Evolutionary conservation across 2,888 invertebrate species (phyloP).

Genomic region (Eristalinus sepulchralis): DNA sequence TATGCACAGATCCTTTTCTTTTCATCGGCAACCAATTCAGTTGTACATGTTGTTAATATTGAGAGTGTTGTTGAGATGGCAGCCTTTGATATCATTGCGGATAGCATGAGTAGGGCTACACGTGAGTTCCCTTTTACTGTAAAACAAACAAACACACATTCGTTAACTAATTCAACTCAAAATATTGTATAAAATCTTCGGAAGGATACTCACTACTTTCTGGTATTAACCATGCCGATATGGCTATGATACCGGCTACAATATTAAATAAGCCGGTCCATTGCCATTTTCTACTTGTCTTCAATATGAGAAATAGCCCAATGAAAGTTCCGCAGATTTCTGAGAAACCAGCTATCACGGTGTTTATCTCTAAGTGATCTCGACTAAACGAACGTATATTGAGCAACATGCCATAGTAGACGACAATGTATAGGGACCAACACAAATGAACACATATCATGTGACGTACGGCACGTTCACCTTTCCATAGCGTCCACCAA

Average conservation of each 20-base stretch:
- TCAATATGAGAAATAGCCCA: constrained; percentile 79
- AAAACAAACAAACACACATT: constrained; percentile 18
- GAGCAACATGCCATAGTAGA: constrained; percentile 81
- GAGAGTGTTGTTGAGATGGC: constrained; percentile 80
- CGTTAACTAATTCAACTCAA: not conserved
- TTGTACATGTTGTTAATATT: constrained; percentile 80
- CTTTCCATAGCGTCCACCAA: constrained; percentile 81
- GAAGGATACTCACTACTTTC: constrained; percentile 73
- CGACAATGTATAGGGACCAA: constrained; percentile 81
- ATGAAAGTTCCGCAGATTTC: constrained; percentile 80
- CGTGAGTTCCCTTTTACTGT: constrained; percentile 76
- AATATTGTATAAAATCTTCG: not conserved
- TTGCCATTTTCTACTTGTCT: constrained; percentile 79
- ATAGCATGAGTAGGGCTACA: constrained; percentile 79
- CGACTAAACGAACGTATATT: constrained; percentile 81
- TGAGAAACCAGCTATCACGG: constrained; percentile 80
- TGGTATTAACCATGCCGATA: constrained; percentile 80
- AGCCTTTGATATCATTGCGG: constrained; percentile 81
- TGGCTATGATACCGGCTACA: constrained; percentile 78
- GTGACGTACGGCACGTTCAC: constrained; percentile 78
- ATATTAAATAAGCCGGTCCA: constrained; percentile 80
- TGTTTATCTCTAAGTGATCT: constrained; percentile 80
- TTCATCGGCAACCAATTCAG: constrained; percentile 79
- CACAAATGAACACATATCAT: constrained; percentile 79
- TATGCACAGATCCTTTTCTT: constrained; percentile 79